Evolutionary conservation across 2,888 invertebrate genomes (phyloP).

Genomic region (Metopia argyrocephala): DNA sequence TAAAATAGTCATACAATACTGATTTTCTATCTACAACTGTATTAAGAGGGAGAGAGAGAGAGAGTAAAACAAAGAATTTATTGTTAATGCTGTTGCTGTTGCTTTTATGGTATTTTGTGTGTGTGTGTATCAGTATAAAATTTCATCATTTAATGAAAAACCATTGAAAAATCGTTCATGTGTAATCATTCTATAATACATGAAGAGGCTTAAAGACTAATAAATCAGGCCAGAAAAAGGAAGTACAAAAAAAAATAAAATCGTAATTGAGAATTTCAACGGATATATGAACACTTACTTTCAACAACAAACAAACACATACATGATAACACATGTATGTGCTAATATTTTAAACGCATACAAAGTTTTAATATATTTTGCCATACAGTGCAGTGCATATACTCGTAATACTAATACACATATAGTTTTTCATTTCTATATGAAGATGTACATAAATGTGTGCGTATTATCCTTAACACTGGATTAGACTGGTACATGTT

Average conservation of each 20-base stretch:
- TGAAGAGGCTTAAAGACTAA: conserved; percentile 47
- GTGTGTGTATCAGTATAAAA: conserved; percentile 4
- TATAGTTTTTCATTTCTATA: not conserved
- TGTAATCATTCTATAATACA: conserved; percentile 57
- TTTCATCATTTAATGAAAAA: conserved; percentile 61
- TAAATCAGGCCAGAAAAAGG: conserved; percentile 30
- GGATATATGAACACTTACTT: not conserved
- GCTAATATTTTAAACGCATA: too few species aligned
- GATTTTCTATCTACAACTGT: not conserved
- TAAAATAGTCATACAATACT: not conserved
- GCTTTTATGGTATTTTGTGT: not conserved
- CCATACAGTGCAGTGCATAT: not conserved
- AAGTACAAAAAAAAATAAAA: not conserved
- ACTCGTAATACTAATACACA: not conserved
- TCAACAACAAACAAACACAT: not conserved
- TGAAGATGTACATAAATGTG: not conserved
- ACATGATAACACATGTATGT: not conserved
- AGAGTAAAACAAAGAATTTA: too few species aligned
- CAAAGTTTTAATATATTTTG: too few species aligned
- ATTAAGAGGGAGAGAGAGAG: not conserved
- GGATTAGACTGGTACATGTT: not conserved
- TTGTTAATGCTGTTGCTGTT: conserved; percentile 10
- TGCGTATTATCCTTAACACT: not conserved
- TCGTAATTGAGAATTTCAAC: not conserved
- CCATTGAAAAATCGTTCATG: conserved; percentile 60